Evolutionary conservation across 2,797 vertebrate species (phyloP).

Genomic region (Ptychobarbus kaznakovi): DNA sequence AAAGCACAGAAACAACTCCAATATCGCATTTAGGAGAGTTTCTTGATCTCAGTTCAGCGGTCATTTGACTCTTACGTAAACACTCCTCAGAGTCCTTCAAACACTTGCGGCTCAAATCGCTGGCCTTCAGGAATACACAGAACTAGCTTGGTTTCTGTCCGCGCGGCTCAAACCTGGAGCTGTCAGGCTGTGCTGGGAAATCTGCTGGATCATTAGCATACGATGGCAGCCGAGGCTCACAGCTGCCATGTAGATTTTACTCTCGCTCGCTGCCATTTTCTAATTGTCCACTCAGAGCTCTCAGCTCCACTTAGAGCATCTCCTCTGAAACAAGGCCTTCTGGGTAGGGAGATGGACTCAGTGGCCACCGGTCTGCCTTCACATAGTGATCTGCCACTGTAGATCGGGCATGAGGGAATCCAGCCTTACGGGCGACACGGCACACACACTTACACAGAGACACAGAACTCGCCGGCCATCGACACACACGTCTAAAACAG

Average conservation of each 20-base stretch:
- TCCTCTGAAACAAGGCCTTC: slow-evolving; percentile 20
- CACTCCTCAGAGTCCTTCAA: background rate
- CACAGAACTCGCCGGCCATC: background rate
- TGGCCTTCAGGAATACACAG: background rate
- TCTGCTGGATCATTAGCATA: slow-evolving; percentile 57
- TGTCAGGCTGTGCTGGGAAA: slow-evolving; percentile 70
- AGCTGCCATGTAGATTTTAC: slow-evolving; percentile 38
- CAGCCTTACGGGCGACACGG: background rate
- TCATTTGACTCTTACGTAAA: background rate
- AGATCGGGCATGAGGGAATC: background rate
- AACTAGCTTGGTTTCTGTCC: slow-evolving; percentile 44
- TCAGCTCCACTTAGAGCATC: slow-evolving; percentile 18
- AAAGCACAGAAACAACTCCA: background rate
- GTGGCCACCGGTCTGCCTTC: slow-evolving; percentile 46
- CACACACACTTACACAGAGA: background rate
- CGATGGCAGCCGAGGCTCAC: slow-evolving; percentile 9
- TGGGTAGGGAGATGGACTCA: slow-evolving; percentile 34
- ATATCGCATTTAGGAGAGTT: background rate
- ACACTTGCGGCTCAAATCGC: too few species aligned
- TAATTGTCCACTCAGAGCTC: slow-evolving; percentile 35
- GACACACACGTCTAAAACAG: background rate
- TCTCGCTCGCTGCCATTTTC: slow-evolving; percentile 34
- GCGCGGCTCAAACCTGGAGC: slow-evolving; percentile 70
- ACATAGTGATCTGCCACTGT: slow-evolving; percentile 17
- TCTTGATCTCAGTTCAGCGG: background rate